These are phyloP conservation scores for Graphium colonna DNA, from an alignment of 2,888 invertebrate species.

Conservation along the genomic window DNA sequence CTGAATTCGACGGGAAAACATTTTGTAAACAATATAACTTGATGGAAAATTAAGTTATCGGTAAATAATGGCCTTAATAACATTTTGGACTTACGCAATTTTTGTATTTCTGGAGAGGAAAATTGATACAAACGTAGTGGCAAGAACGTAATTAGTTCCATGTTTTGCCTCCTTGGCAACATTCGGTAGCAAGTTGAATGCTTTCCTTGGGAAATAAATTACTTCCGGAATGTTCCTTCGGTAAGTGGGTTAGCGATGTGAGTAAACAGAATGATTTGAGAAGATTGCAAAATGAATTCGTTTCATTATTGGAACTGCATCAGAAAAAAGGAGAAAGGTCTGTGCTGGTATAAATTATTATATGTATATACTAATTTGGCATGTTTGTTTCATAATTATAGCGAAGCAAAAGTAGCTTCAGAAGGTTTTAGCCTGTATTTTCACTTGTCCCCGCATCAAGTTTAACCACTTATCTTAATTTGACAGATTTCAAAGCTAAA, in stretches of 20 bases:
- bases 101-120: background rate
- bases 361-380: no score
- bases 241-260: background rate
- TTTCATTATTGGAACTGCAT: no score
- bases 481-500: no score
- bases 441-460: no score
- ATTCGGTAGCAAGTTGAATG: constrained; percentile 13
- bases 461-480: no score
- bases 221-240: constrained; percentile 7
- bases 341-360: no score
- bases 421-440: no score
- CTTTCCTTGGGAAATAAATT: constrained; percentile 17
- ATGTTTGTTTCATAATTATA: no score
- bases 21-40: no score
- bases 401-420: no score
- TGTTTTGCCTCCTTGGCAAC: constrained; percentile 23
- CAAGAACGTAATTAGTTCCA: constrained; percentile 20
- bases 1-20: no score
- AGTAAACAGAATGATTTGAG: background rate
- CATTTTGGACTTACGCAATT: background rate
- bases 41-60: background rate
- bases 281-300: background rate
- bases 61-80: background rate
- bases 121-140: constrained; percentile 12
- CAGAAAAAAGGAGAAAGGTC: no score